Base-by-base conservation (phyloP, 2,888 invertebrate species). In the Electrophaes corylata region DNA sequence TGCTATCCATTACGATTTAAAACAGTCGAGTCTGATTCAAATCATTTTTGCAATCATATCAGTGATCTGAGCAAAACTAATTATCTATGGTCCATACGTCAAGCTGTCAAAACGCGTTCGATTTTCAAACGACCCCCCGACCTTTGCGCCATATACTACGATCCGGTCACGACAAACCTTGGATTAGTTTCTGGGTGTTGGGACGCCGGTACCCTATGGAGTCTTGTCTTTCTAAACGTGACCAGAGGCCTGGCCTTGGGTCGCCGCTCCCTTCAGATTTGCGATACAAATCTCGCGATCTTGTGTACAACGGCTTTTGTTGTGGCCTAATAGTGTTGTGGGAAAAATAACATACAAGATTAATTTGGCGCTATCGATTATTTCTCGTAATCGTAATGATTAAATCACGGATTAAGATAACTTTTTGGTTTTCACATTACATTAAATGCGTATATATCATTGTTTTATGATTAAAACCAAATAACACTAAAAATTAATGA, bases 161-260 rank as follows among this genome's bases (percentile, higher is more conserved):
- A 83, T 72, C 75, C 54, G 76, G 86, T 87, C 88, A 86, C 87
- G 88, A 78, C 70, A 75, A 83, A 86, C 89, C 89, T 89, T 89
- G 89, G 81, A 66, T 72, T 88, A 86, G 80, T 65, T 71, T 71
- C 71, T 76, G 78, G 76, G 70, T 72, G 72, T 75, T 74, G 69
- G 69, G 65, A 69, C 37, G 57, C 43, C 29, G 39, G 46, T 54
- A 59, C 67, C 66, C 65, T 62, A 65, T 64, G 66, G 62, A 44
- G 35, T 40, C 72, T 66, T 63, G 79, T 86, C 86, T 88, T 81
- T 86, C 85, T 83, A 86, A 83, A 84, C 89, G 89, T 90, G 89
- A 88, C 88, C 80, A 69, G 79, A 68, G 53, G 56, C 67, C 60
- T 76, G 84, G 84, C 88, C 88, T 88, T 88, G 86, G 83, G 69